Percentiles rank a stretch among this genome's conserved stretches.
Conservation (phyloP, 1,140 invertebrate genomes). For the Cotesia vestalis region DNA sequence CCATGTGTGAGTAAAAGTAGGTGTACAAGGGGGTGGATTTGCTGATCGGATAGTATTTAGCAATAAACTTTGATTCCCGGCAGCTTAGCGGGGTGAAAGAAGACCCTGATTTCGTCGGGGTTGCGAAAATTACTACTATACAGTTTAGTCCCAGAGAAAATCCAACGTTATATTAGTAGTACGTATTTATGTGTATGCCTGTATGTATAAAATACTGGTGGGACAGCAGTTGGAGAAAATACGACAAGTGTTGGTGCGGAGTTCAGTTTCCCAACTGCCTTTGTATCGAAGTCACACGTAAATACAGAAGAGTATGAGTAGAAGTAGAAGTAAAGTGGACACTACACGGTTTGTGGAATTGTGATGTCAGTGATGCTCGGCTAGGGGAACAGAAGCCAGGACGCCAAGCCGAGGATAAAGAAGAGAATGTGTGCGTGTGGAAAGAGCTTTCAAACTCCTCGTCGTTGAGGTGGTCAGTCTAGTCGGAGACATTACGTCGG, state of each 20-base stretch:
- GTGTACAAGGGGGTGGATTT: constrained; percentile 48
- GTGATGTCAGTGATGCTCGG: background rate
- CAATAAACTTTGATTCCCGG: constrained; percentile 64
- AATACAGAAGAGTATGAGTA: constrained; percentile 31
- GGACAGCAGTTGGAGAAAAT: constrained; percentile 2
- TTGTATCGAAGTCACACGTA: constrained; percentile 45
- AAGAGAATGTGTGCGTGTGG: constrained; percentile 11
- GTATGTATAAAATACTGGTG: constrained; percentile 12
- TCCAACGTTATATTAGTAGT: constrained; percentile 8
- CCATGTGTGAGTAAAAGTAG: background rate
- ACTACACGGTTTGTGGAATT: background rate
- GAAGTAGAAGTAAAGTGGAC: background rate
- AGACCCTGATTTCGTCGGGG: constrained; percentile 62
- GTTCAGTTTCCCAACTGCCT: constrained; percentile 48
- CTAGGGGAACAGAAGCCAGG: too few species aligned
- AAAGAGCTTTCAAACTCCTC: constrained; percentile 30
- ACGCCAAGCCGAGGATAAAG: background rate
- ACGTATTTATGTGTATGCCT: background rate
- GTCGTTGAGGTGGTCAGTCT: constrained; percentile 38
- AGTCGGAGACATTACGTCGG: constrained; percentile 29
- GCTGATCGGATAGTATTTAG: constrained; percentile 66
- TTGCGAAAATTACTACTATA: constrained; percentile 62
- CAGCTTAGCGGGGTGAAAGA: constrained; percentile 56
- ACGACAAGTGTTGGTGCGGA: constrained; percentile 47
- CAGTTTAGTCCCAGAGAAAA: constrained; percentile 33